phyloP scores from a whole-genome alignment of 2,888 invertebrate species.

The Epirrhoe alternata region DNA sequence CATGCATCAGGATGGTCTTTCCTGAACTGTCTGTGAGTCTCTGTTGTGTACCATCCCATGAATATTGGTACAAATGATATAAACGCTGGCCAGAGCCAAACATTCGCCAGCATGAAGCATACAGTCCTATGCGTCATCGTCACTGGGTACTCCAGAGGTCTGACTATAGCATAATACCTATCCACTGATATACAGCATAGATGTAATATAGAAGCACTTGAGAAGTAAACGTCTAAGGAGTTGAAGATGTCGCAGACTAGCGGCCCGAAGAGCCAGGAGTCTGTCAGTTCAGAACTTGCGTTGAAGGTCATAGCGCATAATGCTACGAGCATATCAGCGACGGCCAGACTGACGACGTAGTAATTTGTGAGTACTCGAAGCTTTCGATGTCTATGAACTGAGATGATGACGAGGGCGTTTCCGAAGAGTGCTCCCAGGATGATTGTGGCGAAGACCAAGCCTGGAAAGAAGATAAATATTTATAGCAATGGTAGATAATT shows the following conservation, averaged over 20 bases:
- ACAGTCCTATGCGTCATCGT: constrained; percentile 95
- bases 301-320: constrained; percentile 97
- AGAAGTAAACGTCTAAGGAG: constrained; percentile 96
- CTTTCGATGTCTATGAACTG: constrained; percentile 92
- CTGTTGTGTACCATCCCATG: constrained; percentile 97
- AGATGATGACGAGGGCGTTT: constrained; percentile 95
- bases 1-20: constrained; percentile 90
- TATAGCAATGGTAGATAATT: no score
- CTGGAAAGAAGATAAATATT: constrained; percentile 17
- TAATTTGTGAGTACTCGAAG: constrained; percentile 96
- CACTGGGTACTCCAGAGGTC: constrained; percentile 95
- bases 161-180: constrained; percentile 95
- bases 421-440: constrained; percentile 96
- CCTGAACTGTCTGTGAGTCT: constrained; percentile 88
- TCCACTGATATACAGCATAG: constrained; percentile 98
- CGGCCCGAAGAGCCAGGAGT: constrained; percentile 95
- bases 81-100: constrained; percentile 96
- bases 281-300: constrained; percentile 93
- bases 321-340: constrained; percentile 97
- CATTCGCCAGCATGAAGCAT: constrained; percentile 93
- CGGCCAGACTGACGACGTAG: constrained; percentile 97
- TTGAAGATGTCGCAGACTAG: constrained; percentile 98
- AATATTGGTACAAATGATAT: constrained; percentile 98
- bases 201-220: constrained; percentile 95
- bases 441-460: constrained; percentile 92